These are phyloP conservation scores for Philopedon plagiatum DNA, from an alignment of 2,888 invertebrate species.

Conservation along the genomic window DNA sequence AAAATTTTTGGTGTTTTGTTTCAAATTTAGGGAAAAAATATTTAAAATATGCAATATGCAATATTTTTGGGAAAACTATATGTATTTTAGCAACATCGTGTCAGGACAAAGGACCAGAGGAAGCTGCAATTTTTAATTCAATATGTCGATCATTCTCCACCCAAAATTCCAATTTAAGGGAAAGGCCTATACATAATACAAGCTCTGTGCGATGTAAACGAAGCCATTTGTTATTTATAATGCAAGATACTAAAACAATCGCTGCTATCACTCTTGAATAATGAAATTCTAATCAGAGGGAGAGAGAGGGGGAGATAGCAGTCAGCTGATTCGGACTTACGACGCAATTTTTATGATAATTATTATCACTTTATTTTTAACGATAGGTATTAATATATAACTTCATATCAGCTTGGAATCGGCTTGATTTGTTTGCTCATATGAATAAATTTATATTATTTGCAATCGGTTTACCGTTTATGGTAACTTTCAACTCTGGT, in stretches of 20 bases:
- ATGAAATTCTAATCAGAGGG: slow-evolving; percentile 6
- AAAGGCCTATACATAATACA: too few relatives aligned
- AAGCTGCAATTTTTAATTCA: too few relatives aligned
- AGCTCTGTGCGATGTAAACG: too few relatives aligned
- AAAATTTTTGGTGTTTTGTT: too few relatives aligned
- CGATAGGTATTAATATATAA: background rate
- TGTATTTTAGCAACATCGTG: too few relatives aligned
- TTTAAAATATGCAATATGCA: too few relatives aligned
- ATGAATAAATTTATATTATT: background rate
- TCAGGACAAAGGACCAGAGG: too few relatives aligned
- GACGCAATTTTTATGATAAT: slow-evolving; percentile 12
- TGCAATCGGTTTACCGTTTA: background rate
- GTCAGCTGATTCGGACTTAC: slow-evolving; percentile 13
- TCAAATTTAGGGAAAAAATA: too few relatives aligned
- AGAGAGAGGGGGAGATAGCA: background rate
- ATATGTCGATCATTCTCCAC: too few relatives aligned
- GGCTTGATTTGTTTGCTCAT: background rate
- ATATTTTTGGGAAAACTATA: too few relatives aligned
- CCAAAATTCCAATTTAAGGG: too few relatives aligned
- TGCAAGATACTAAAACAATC: background rate
- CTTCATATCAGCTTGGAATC: background rate
- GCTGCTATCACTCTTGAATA: background rate
- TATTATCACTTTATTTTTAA: background rate
- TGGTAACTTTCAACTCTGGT: background rate
- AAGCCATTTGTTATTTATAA: background rate